These are phyloP conservation scores for Scelioninae gen. 2 DNA, from an alignment of 2,888 invertebrate genomes.

Conservation along the genomic window DNA sequence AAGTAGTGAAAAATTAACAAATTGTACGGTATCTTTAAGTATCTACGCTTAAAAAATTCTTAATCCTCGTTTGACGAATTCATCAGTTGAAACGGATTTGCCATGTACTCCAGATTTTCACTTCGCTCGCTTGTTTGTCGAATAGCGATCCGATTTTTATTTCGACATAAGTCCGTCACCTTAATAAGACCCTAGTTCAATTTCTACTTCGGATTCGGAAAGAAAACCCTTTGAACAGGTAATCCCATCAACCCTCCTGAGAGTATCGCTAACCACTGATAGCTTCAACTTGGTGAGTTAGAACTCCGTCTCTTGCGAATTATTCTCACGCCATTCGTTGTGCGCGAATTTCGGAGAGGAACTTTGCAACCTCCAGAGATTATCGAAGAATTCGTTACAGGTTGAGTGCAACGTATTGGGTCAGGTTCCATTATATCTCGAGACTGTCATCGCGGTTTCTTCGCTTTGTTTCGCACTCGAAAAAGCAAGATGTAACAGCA, in stretches of 20 bases:
- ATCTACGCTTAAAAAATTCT: no score
- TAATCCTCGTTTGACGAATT: no score
- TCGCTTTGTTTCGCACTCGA: no score
- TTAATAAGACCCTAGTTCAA: constrained; percentile 48
- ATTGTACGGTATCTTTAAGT: no score
- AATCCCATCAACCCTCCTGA: constrained; percentile 52
- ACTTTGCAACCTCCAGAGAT: constrained; percentile 16
- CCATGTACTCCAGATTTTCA: neutral
- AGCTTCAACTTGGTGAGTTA: constrained; percentile 38
- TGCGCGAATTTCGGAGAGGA: constrained; percentile 24
- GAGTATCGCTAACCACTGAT: constrained; percentile 52
- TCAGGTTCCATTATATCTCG: no score
- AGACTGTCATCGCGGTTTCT: no score
- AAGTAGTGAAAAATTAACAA: no score
- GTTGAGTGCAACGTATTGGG: neutral
- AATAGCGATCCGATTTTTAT: constrained; percentile 26
- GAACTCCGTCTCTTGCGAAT: constrained; percentile 45
- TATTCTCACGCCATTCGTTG: constrained; percentile 45
- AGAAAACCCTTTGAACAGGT: constrained; percentile 55
- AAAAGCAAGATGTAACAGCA: no score
- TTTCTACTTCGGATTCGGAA: constrained; percentile 32
- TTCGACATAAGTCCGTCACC: constrained; percentile 32
- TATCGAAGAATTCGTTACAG: constrained; percentile 25
- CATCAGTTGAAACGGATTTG: no score
- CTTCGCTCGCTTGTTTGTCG: constrained; percentile 4